These are phyloP conservation scores for Peribatodes rhomboidaria DNA, from an alignment of 2,888 invertebrate genomes.

Conservation along the genomic window DNA sequence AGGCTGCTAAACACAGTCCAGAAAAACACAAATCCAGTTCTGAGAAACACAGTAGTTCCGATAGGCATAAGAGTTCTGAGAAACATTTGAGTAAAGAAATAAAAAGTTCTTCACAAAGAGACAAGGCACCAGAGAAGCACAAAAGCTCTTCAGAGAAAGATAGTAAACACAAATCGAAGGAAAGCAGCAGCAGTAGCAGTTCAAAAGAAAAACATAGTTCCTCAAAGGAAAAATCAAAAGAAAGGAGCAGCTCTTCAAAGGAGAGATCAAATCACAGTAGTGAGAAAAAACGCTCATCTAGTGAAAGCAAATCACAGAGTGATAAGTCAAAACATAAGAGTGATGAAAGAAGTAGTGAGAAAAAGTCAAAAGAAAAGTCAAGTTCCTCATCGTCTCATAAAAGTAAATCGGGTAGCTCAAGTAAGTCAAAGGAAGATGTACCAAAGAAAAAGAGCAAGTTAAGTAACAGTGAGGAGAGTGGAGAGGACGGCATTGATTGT, in stretches of 20 bases:
- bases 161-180: constrained; percentile 65
- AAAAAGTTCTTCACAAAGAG: constrained; percentile 57
- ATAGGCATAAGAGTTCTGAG: constrained; percentile 44
- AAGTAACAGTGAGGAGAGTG: constrained; percentile 70
- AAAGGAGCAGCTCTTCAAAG: constrained; percentile 72
- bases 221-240: constrained; percentile 74
- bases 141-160: constrained; percentile 66
- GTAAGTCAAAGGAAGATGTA: constrained; percentile 72
- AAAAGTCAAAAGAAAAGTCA: constrained; percentile 70
- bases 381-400: constrained; percentile 71
- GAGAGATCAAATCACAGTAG: constrained; percentile 72
- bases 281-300: constrained; percentile 71
- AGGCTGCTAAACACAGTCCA: constrained; percentile 54
- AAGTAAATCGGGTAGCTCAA: constrained; percentile 61
- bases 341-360: constrained; percentile 62
- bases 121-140: constrained; percentile 55
- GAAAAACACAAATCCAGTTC: constrained; percentile 54
- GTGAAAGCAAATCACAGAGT: constrained; percentile 67
- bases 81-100: constrained; percentile 56
- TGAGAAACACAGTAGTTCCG: constrained; percentile 54
- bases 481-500: constrained; percentile 89
- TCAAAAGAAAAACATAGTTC: constrained; percentile 75
- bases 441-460: constrained; percentile 77
- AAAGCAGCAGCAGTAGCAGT: constrained; percentile 64
- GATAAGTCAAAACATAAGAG: constrained; percentile 58